A percentile compares a stretch with the other conserved stretches of the same genome.
Evolutionary conservation across 2,888 invertebrate genomes (phyloP).

Genomic region (Ornithoptera priamus): DNA sequence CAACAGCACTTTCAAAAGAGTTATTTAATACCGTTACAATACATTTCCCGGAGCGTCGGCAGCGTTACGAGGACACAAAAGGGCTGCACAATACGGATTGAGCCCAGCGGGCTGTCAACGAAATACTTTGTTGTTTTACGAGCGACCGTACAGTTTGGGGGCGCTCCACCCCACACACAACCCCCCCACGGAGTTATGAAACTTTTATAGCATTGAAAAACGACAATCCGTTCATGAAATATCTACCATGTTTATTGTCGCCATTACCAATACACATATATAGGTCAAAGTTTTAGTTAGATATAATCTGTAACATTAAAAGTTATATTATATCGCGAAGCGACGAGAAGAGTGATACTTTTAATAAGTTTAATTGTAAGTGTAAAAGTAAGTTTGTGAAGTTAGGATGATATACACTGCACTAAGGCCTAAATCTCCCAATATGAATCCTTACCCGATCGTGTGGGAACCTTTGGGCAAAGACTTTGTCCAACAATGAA

Average conservation of each 20-base stretch:
- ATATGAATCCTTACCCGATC: too few relatives aligned
- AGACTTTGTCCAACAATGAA: too few relatives aligned
- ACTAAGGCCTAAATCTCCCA: too few relatives aligned
- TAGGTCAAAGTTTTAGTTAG: not conserved
- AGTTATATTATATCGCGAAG: not conserved
- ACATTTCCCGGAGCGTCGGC: constrained; percentile 71
- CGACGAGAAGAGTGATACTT: too few relatives aligned
- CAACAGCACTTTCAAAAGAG: not conserved
- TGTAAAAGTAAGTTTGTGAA: too few relatives aligned
- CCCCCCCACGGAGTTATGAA: constrained; percentile 54
- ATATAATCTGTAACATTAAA: not conserved
- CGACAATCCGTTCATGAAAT: constrained; percentile 4
- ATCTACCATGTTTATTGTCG: constrained; percentile 1
- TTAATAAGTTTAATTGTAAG: too few relatives aligned
- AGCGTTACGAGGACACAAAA: constrained; percentile 65
- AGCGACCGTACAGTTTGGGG: constrained; percentile 49
- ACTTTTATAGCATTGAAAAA: constrained; percentile 44
- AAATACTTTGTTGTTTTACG: constrained; percentile 74
- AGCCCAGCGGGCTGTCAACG: constrained; percentile 61
- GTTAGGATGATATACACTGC: too few relatives aligned
- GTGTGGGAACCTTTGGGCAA: too few relatives aligned
- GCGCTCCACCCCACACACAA: constrained; percentile 30
- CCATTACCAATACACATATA: not conserved
- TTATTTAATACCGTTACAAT: constrained; percentile 33
- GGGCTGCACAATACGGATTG: constrained; percentile 55